phyloP scores from a whole-genome alignment of 2,888 invertebrate genomes.

The Troilus luridus region DNA sequence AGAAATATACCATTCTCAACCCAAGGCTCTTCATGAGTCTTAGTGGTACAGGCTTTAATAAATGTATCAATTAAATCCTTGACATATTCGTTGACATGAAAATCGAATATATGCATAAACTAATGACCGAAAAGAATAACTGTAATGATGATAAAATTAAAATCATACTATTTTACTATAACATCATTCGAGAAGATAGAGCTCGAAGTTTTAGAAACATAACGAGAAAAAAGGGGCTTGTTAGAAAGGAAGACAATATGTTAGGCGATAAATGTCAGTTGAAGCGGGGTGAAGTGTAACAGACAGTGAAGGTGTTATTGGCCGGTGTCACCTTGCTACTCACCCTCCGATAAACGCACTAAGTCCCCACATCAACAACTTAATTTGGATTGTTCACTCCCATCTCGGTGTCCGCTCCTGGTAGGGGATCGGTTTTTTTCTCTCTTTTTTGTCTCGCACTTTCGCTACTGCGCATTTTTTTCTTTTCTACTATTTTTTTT shows the following conservation, averaged over 20 bases:
- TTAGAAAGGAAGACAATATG: background rate
- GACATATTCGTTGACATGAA: no score
- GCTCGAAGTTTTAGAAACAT: background rate
- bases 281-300: background rate
- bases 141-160: no score
- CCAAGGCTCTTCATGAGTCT: no score
- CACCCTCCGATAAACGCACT: constrained; percentile 45
- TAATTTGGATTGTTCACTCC: constrained; percentile 57
- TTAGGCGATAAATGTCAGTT: constrained; percentile 18
- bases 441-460: background rate
- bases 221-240: background rate
- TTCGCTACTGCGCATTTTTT: constrained; percentile 18
- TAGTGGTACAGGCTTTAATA: no score
- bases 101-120: no score
- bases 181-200: no score
- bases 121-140: no score
- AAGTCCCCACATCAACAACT: constrained; percentile 59
- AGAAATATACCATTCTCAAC: no score
- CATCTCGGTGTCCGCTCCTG: constrained; percentile 45
- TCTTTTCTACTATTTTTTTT: constrained; percentile 34
- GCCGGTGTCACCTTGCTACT: constrained; percentile 12
- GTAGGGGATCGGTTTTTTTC: background rate
- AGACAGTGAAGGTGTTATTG: constrained; percentile 43
- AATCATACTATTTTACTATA: no score
- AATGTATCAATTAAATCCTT: no score